Percentiles rank a stretch among this genome's conserved stretches.
phyloP scores from a whole-genome alignment of 2,888 invertebrate species.

The Cryptocephalus moraei region DNA sequence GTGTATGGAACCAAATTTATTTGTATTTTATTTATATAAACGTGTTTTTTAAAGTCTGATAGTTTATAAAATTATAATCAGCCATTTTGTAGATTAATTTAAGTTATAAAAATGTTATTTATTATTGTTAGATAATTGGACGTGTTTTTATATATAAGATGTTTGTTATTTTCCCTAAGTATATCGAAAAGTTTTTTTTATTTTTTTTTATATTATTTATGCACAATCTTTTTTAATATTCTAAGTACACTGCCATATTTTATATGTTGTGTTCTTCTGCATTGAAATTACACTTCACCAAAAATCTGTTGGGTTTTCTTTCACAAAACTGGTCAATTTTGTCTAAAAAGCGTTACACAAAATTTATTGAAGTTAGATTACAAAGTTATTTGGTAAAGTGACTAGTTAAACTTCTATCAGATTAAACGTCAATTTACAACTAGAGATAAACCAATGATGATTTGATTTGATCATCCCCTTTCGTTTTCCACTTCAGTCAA shows the following conservation, averaged over 20 bases:
- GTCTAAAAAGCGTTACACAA: no score
- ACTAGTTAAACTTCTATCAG: no score
- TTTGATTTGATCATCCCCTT: no score
- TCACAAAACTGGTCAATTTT: no score
- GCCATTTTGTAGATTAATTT: slow-evolving; percentile 19
- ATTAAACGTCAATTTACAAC: no score
- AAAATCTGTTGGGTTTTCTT: no score
- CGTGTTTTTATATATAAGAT: slow-evolving; percentile 12
- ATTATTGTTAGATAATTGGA: slow-evolving; percentile 32
- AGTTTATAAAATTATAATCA: slow-evolving; percentile 15
- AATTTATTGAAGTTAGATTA: no score
- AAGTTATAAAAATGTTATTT: slow-evolving; percentile 27
- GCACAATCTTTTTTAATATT: slow-evolving; percentile 16
- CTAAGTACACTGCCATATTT: slow-evolving; percentile 25
- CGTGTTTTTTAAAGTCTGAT: slow-evolving; percentile 16
- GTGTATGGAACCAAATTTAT: background rate
- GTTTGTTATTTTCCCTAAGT: slow-evolving; percentile 10
- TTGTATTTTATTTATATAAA: slow-evolving; percentile 6
- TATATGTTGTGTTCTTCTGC: slow-evolving; percentile 4
- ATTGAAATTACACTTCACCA: background rate
- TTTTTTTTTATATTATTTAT: slow-evolving; percentile 16
- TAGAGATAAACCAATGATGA: no score
- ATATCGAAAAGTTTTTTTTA: slow-evolving; percentile 5
- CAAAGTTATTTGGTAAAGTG: no score
- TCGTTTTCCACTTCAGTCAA: no score